Evolutionary conservation across 2,113 vertebrate species (phyloP), one percentile per base, ranked within the genome.

Genomic region (Atrichornis clamosus): DNA sequence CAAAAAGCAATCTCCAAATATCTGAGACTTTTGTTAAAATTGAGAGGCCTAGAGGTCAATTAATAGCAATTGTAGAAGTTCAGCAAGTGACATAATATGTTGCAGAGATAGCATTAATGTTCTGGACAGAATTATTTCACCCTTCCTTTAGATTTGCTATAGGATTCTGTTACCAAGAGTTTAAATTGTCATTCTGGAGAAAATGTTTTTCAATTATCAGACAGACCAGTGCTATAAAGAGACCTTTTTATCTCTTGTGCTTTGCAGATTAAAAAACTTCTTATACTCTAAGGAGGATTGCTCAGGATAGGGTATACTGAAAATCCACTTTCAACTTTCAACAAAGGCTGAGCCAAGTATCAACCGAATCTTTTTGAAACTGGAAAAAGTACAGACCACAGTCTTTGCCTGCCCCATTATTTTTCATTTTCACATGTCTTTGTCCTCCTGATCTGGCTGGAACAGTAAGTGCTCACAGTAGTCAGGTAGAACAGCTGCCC

Each of bases 401-500:
- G 68, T 72, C 68, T 96, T 94, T 93, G 24, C 85, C 76, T 94
- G 60, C 82, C 85, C 92, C 85, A 89, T 94, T 97, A 96, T 92
- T 96, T 94, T 94, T 95, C 83, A 87, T 93, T 96, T 92, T 96
- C 90, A 88, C 79, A 72, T 88, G 59, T 94, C 85, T 96, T 94
- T 96, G 95, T 94, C 79, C 76, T 95, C 75, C 64, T 90, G 93
- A 90, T 96, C 92, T 90, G 92, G 56, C 83, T 94, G 60, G 85
- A 96, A 94, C 95, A 92, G 60, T 88, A 96, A 95, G 93, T 95
- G 68, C 76, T 93, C 27, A 4, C 78, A 90, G 75, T 27, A 94
- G 92, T 81, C 4, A 6, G 85, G 65, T 63, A 86, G 87, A 96
- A 88, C 72, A 88, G 82, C 68, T 88, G 63, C 72, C 79, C 92